Evolutionary conservation across 2,888 invertebrate species (phyloP), one percentile per base, ranked within the genome.

Genomic region (Sesia apiformis): DNA sequence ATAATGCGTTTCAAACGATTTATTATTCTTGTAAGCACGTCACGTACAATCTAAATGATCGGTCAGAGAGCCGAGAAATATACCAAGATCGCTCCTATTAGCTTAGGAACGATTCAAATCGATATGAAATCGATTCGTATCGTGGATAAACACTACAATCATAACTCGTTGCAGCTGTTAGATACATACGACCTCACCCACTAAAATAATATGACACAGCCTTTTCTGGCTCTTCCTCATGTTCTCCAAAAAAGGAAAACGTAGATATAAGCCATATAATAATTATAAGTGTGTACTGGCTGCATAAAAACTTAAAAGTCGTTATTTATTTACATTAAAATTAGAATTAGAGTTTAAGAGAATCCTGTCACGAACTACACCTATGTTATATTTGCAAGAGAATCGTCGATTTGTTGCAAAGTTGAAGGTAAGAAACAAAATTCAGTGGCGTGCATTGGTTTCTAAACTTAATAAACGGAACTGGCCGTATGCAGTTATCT

Each of bases 141-240:
- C 69, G 81, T 73, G 74, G 72, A 74, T 89, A 89, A 89, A 89
- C 73, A 89, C 88, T 86, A 81, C 88, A 84, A 89, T 89, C 81
- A 84, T 61, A 64, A 69, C 71, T 70, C 70, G 73, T 74, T 78
- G 87, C 88, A 89, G 87, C 85, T 88, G 86, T 82, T 84, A 83
- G 83, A 76, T 77, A 76, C 74, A 70, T 80, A 78, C 81, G 78
- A 77, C 82, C 83, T 84, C 84, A 85, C 81, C 86, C 88, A 84
- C 88, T 89, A 85, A 88, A 87, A 87, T 87, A 87, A 87, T 88
- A 88, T 88, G 89, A 88, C 88, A 87, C 81, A 88, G 88, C 87
- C 86, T 67, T 88, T 89, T 86, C 76, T 80, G 81, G 71, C 76
- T 80, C 76, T 77, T 75, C 76, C 74, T 70, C 74, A 72, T 69